Evolutionary conservation across 1,140 invertebrate genomes (phyloP).

Genomic region (Calliopsis andreniformis): DNA sequence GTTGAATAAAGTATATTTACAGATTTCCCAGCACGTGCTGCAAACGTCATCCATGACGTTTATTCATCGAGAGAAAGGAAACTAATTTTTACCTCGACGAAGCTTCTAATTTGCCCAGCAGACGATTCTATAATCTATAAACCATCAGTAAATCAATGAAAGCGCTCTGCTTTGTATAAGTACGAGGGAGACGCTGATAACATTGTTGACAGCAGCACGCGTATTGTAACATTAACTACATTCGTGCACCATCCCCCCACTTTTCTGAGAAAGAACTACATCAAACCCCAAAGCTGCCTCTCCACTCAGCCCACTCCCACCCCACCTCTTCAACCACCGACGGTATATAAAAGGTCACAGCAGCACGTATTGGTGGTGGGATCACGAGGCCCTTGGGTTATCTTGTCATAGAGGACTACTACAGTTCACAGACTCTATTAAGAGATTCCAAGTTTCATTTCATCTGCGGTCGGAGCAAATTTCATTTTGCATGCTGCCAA

Average conservation of each 20-base stretch:
- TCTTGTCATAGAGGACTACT: neutral
- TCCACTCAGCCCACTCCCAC: neutral
- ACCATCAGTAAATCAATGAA: no score
- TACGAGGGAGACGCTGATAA: neutral
- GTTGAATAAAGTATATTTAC: slow-evolving; percentile 1
- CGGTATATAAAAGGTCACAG: neutral
- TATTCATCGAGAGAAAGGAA: no score
- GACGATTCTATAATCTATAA: slow-evolving; percentile 5
- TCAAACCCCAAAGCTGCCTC: neutral
- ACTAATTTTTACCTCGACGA: neutral
- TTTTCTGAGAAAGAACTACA: neutral
- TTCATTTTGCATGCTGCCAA: no score
- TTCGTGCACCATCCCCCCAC: neutral
- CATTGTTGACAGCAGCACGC: slow-evolving; percentile 3
- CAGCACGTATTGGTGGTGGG: neutral
- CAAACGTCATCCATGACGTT: no score
- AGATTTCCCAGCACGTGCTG: neutral
- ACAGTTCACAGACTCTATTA: neutral
- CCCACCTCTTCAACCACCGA: neutral
- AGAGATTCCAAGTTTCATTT: neutral
- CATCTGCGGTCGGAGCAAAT: no score
- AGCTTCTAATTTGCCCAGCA: neutral
- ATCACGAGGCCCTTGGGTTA: neutral
- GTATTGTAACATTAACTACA: slow-evolving; percentile 1
- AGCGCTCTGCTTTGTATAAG: neutral